Evolutionary conservation across 1,140 invertebrate genomes (phyloP).

Genomic region (Drosophila santomea): DNA sequence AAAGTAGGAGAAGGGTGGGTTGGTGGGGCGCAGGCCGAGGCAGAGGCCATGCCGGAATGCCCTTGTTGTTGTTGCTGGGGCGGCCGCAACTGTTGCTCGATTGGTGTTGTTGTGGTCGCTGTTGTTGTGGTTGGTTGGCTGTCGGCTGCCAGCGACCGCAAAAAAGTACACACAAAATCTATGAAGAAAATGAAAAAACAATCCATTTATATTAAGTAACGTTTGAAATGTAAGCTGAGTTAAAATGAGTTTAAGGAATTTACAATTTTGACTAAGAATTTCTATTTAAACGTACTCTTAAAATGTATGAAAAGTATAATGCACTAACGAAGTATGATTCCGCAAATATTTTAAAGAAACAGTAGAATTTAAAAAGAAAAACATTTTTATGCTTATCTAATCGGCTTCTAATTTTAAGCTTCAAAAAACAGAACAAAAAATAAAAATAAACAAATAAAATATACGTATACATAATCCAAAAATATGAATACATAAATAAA

Average conservation of each 20-base stretch:
- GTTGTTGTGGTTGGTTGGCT: slow-evolving; percentile 75
- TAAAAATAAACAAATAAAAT: too few species aligned
- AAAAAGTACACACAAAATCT: slow-evolving; percentile 2
- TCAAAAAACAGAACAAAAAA: too few species aligned
- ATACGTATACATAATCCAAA: too few species aligned
- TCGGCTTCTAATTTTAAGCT: too few species aligned
- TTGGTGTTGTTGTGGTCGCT: slow-evolving; percentile 53
- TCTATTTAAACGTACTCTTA: neutral
- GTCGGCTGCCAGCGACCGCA: slow-evolving; percentile 40
- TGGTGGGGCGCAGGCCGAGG: slow-evolving; percentile 31
- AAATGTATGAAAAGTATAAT: too few species aligned
- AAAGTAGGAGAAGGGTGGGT: slow-evolving; percentile 34
- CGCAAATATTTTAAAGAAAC: too few species aligned
- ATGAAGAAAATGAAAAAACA: neutral
- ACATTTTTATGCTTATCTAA: too few species aligned
- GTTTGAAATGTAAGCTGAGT: neutral
- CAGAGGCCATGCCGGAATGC: slow-evolving; percentile 32
- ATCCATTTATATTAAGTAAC: slow-evolving; percentile 1
- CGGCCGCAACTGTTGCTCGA: slow-evolving; percentile 34
- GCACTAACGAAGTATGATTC: too few species aligned
- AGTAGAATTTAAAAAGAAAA: too few species aligned
- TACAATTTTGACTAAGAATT: neutral
- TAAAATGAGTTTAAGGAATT: neutral
- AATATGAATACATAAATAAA: too few species aligned
- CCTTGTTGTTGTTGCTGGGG: slow-evolving; percentile 45